Percentiles rank a stretch among this genome's conserved stretches.
phyloP scores from a whole-genome alignment of 1,140 invertebrate species.

The Drosophila baimaii region DNA sequence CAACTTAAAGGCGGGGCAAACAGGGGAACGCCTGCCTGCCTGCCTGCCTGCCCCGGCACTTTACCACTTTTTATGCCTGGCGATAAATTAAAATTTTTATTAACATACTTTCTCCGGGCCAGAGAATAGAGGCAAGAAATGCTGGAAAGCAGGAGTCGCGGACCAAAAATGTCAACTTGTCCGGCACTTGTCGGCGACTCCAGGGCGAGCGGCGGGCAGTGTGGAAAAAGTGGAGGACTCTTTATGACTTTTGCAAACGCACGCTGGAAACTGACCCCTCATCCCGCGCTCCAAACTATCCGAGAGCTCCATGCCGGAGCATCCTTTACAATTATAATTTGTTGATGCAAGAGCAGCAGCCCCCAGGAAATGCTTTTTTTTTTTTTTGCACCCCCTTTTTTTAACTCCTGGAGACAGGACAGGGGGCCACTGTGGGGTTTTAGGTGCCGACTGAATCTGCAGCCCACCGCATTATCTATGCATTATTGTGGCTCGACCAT shows the following conservation, averaged over 20 bases:
- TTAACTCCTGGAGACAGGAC: background rate
- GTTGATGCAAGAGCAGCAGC: constrained; percentile 48
- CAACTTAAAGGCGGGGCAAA: constrained; percentile 32
- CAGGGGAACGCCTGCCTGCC: constrained; percentile 15
- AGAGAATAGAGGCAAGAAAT: constrained; percentile 11
- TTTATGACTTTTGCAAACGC: constrained; percentile 62
- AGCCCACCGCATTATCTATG: constrained; percentile 47
- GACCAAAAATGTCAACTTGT: constrained; percentile 62
- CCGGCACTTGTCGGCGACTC: constrained; percentile 44
- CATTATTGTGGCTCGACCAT: constrained; percentile 45
- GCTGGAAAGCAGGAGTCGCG: constrained; percentile 12
- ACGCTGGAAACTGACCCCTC: constrained; percentile 46
- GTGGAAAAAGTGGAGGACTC: constrained; percentile 20
- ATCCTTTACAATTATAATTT: constrained; percentile 63
- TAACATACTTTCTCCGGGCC: constrained; percentile 57
- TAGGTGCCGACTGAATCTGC: constrained; percentile 18
- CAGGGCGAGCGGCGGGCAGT: background rate
- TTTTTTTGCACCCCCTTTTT: constrained; percentile 25
- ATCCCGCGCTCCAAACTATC: background rate
- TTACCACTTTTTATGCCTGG: constrained; percentile 62
- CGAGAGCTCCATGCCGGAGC: constrained; percentile 1
- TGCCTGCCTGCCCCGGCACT: constrained; percentile 33
- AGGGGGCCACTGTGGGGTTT: background rate
- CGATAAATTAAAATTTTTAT: constrained; percentile 78
- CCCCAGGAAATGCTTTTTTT: constrained; percentile 40